A percentile compares a stretch with the other conserved stretches of the same genome.
phyloP scores from a whole-genome alignment of 2,797 vertebrate genomes.

The Chaunax sp. region DNA sequence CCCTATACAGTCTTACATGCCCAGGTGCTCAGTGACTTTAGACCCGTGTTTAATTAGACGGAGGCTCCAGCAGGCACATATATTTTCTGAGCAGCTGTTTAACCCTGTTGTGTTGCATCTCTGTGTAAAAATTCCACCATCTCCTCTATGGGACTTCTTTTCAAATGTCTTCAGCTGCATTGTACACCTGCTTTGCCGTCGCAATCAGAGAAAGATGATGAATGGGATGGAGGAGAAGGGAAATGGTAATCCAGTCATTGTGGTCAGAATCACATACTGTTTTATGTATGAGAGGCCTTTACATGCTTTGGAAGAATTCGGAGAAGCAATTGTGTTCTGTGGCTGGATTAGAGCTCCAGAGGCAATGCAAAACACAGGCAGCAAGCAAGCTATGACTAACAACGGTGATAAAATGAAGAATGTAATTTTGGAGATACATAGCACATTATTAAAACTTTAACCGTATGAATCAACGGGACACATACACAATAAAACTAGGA shows the following conservation, averaged over 20 bases:
- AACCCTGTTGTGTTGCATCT: constrained; percentile 22
- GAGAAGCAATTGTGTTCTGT: constrained; percentile 23
- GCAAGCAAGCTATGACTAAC: constrained; percentile 32
- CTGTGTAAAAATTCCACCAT: constrained; percentile 53
- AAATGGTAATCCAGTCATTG: constrained; percentile 12
- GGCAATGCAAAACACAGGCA: constrained; percentile 26
- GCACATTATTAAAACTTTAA: constrained; percentile 40
- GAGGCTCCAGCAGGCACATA: constrained; percentile 26
- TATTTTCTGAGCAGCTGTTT: constrained; percentile 21
- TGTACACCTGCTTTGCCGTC: constrained; percentile 20
- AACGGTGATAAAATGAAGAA: constrained; percentile 39
- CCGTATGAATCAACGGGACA: constrained; percentile 5
- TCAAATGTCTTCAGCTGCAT: constrained; percentile 33
- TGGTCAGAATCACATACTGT: constrained; percentile 10
- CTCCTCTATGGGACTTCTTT: constrained; percentile 29
- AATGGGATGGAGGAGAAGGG: constrained; percentile 14
- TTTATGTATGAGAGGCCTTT: constrained; percentile 10
- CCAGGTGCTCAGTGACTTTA: constrained; percentile 28
- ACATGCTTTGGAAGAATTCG: constrained; percentile 27
- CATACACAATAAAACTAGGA: not conserved
- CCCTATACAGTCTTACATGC: constrained; percentile 21
- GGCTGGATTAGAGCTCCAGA: constrained; percentile 28
- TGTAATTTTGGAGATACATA: constrained; percentile 43
- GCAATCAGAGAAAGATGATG: constrained; percentile 12
- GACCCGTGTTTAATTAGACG: constrained; percentile 38